Base-by-base conservation (phyloP, 2,888 invertebrate genomes). In the Eristalis pertinax region DNA sequence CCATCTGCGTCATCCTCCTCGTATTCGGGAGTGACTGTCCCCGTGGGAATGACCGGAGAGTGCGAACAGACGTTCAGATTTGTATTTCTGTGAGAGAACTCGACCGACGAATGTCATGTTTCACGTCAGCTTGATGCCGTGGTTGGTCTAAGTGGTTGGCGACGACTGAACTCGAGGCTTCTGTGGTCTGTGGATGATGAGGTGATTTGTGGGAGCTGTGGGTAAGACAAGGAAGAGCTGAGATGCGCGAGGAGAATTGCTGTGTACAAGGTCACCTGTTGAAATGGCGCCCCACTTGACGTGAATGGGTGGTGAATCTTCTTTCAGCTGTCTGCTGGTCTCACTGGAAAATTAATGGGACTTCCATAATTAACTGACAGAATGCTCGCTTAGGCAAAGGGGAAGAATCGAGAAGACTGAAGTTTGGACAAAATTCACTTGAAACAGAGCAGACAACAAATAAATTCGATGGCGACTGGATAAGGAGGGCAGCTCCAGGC, bases 331-430 rank as follows among this genome's bases (percentile, higher is more conserved):
- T 32, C 32, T 8, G 32, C 32, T 1, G 7, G 1, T 5, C 7
- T 32, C 4, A 5, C 2, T 5, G 7, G 7, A 32, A 3, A 32
- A 32, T 2, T 26, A 26, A 26, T 26, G 26, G n/a, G n/a, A n/a
- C n/a, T n/a, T n/a, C n/a, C n/a, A n/a, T n/a, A n/a, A n/a, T n/a
- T n/a, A n/a, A n/a, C n/a, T n/a, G n/a, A n/a, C n/a, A n/a, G n/a
- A n/a, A n/a, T n/a, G n/a, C n/a, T n/a, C n/a, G n/a, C n/a, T n/a
- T n/a, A n/a, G n/a, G 15, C 60, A 24, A 62, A 41, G n/a, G 60
- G 62, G 72, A 72, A 72, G 62, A 72, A 72, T 72, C 32, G 72
- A n/a, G n/a, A 62, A 29, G n/a, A 72, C 72, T 41, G 62, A 29
- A 72, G 41, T 62, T 62, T 72, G 26, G 72, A 29, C 43, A 72